Base-by-base conservation (phyloP, 2,797 vertebrate genomes). In the Amblyopsis hoosieri region DNA sequence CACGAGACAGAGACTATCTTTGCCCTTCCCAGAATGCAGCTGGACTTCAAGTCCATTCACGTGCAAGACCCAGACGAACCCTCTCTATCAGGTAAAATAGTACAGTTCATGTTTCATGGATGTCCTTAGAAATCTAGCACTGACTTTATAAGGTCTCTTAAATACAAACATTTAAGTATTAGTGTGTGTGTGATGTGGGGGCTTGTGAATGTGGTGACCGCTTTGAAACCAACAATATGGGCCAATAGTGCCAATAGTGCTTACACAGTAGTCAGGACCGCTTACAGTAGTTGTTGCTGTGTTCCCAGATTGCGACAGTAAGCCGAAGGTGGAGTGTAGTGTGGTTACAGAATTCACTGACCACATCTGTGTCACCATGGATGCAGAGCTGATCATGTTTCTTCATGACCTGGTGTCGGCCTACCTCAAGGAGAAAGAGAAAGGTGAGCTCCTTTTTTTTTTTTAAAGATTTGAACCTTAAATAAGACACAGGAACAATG, bases 311-410 rank as follows among this genome's bases (percentile, higher is more conserved):
- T 83, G 94, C 59, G 90, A 67, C 90, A 92, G 92, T 79, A 99
- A 98, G 81, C 98, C 97, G 56, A 98, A 96, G 80, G 97, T 99
- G 85, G 98, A 99, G 83, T 99, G 98, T 87, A 99, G 97, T 47
- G 97, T 99, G 58, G 98, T 99, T 69, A 99, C 98, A 0, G 98
- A 99, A 84, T 99, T 99, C 89, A 99, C 97, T 0, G 97, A 99
- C 88, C 98, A 99, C 88, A 99, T 99, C 62, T 99, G 98, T 53
- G 98, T 99, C 70, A 99, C 98, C 31, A 99, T 99, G 97, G 98
- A 99, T 64, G 98, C 98, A 0, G 98, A 99, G 86, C 82, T 99
- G 66, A 99, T 99, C 84, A 99, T 99, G 96, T 99, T 99, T 79
- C 94, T 99, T 11, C 98, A 99, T n/a, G 98, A 99, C 80, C 87